A percentile compares a stretch with the other conserved stretches of the same genome.
Conservation (phyloP, 2,888 invertebrate species). For the Allygus modestus region DNA sequence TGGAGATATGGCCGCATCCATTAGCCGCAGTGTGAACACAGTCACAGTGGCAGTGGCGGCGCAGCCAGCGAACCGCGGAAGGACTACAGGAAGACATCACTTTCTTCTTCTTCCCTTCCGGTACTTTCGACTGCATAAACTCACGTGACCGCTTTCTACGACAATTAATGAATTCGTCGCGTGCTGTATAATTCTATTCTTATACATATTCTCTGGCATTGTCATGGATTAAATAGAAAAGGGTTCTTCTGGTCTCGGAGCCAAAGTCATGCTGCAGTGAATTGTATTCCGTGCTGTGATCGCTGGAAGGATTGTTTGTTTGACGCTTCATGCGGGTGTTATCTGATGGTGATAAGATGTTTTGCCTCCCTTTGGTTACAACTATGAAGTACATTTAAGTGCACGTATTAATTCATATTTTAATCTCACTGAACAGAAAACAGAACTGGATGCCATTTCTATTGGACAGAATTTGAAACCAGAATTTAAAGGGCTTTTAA, state of each 20-base stretch:
- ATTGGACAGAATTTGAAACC: too few relatives aligned
- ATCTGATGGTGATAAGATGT: too few relatives aligned
- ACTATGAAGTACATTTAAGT: too few relatives aligned
- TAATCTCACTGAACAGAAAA: too few relatives aligned
- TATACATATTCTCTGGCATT: neutral
- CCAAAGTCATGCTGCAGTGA: neutral
- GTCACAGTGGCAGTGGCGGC: neutral
- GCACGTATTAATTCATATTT: too few relatives aligned
- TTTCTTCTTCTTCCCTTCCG: conserved; percentile 33
- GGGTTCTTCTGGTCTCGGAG: neutral
- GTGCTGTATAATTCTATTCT: neutral
- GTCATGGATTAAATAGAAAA: neutral
- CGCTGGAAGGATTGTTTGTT: too few relatives aligned
- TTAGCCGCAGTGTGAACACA: neutral
- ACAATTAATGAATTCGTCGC: conserved; percentile 16
- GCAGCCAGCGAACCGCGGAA: neutral
- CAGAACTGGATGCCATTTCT: too few relatives aligned
- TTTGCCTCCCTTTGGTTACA: too few relatives aligned
- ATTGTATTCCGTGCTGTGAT: too few relatives aligned
- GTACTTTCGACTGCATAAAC: conserved; percentile 25
- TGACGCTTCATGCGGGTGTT: too few relatives aligned
- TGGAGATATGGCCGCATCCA: neutral
- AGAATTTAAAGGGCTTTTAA: too few relatives aligned
- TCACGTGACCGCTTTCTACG: conserved; percentile 18
- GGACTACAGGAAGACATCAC: conserved; percentile 29